phyloP scores from a whole-genome alignment of 2,888 invertebrate species.

The Acanthacorydalis orientalis region DNA sequence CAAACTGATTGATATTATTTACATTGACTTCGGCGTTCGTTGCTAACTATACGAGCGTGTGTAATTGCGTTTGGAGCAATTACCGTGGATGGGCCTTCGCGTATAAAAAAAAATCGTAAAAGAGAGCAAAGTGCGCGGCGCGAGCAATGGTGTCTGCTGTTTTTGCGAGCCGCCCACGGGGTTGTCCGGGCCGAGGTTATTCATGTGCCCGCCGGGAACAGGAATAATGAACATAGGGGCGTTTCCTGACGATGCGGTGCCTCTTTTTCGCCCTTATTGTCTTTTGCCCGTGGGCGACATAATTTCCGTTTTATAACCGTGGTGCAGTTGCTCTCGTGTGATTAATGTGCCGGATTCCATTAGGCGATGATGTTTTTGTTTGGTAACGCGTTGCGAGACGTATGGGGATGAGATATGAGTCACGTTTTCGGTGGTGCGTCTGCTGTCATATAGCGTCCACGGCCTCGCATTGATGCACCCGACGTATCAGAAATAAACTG shows the following conservation, averaged over 20 bases:
- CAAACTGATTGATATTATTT: no score
- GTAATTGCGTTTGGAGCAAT: neutral
- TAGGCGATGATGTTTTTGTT: slow-evolving; percentile 26
- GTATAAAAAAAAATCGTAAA: neutral
- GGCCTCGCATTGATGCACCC: no score
- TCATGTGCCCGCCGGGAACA: slow-evolving; percentile 6
- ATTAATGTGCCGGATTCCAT: slow-evolving; percentile 27
- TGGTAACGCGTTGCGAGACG: slow-evolving; percentile 12
- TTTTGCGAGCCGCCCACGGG: neutral
- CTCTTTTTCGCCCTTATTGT: slow-evolving; percentile 19
- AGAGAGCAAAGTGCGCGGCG: neutral
- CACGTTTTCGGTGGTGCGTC: no score
- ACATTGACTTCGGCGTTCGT: no score
- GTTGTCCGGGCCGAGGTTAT: neutral
- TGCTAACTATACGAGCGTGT: no score
- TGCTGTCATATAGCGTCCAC: no score
- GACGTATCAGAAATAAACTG: no score
- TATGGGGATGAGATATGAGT: no score
- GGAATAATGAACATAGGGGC: slow-evolving; percentile 7
- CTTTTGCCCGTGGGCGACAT: slow-evolving; percentile 25
- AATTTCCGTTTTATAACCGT: slow-evolving; percentile 27
- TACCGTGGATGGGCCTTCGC: neutral
- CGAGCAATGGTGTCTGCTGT: neutral
- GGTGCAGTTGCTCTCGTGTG: slow-evolving; percentile 15
- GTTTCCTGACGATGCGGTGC: slow-evolving; percentile 10